Evolutionary conservation across 2,113 vertebrate genomes (phyloP), one percentile per base, ranked within the genome.

Genomic region (Patagioenas fasciata): DNA sequence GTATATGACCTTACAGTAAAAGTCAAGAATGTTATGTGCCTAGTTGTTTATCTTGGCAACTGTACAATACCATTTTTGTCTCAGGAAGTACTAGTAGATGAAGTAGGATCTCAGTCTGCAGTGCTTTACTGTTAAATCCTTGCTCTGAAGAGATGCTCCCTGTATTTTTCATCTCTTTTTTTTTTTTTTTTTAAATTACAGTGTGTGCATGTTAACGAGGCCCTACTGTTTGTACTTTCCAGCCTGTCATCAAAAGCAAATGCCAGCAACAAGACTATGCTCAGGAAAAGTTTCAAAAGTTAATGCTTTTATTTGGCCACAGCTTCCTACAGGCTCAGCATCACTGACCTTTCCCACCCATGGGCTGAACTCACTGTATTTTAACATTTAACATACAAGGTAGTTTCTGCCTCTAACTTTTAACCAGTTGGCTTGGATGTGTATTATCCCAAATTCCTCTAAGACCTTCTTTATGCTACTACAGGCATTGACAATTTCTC

Each of bases 241-340:
- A 86, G 56, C 9, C 48, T 81, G 40, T n/a, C 82, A 42, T 85
- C 32, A 89, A 86, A 96, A 93, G 47, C 17, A 78, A 78, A 74
- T 60, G 26, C 38, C 92, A 84, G 38, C 28, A 71, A 71, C n/a
- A 84, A 88, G 29, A 29, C 32, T 51, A 1, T 12, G 23, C 53
- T 47, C 72, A 84, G 94, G 60, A 92, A 78, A 89, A 84, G 56
- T 89, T 88, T 89, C 60, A 81, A 16, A 80, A 81, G 56, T 48
- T 42, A 61, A 32, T 84, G 29, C 12, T 56, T 74, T 83, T 11
- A 16, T 83, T 83, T 73, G n/a, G 19, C 51, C 36, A 47, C 23
- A 32, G 42, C 15, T 78, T 89, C 51, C 64, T 60, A 24, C 26
- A 64, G 69, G 10, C 4, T 70, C 74, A 71, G 8, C 3, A 0